Evolutionary conservation across 2,797 vertebrate species (phyloP).

Genomic region (Smutsia temminckii): DNA sequence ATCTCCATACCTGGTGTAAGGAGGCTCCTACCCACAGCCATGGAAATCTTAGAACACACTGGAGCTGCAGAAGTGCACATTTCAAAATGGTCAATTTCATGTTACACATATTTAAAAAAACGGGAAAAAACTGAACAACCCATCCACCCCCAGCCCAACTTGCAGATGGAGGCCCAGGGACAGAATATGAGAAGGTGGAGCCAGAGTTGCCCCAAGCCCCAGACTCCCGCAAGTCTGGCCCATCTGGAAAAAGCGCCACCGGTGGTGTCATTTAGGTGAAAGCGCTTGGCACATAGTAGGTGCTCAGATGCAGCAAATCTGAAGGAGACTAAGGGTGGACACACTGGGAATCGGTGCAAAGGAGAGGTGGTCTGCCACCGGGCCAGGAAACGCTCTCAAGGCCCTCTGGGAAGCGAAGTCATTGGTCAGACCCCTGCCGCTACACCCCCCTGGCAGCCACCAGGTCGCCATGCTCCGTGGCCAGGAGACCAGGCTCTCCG

Average conservation of each 20-base stretch:
- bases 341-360: no score
- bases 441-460: neutral
- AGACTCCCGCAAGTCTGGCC: no score
- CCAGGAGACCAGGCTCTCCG: neutral
- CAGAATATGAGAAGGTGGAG: neutral
- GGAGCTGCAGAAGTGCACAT: neutral
- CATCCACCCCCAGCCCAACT: no score
- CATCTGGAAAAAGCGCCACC: neutral
- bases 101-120: neutral
- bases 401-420: neutral
- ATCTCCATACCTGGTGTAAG: neutral
- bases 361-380: neutral
- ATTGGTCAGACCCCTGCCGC: neutral
- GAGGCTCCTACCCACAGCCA: no score
- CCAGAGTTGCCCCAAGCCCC: neutral
- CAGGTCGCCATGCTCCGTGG: no score
- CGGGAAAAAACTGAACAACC: neutral
- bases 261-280: neutral
- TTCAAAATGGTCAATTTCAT: neutral
- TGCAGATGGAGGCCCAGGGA: neutral
- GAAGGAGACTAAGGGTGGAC: neutral
- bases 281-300: neutral
- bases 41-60: neutral
- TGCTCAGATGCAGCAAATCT: neutral
- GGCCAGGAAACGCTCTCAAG: neutral